Conservation (phyloP, 1,140 invertebrate genomes). For the Armadillidium nasatum region DNA sequence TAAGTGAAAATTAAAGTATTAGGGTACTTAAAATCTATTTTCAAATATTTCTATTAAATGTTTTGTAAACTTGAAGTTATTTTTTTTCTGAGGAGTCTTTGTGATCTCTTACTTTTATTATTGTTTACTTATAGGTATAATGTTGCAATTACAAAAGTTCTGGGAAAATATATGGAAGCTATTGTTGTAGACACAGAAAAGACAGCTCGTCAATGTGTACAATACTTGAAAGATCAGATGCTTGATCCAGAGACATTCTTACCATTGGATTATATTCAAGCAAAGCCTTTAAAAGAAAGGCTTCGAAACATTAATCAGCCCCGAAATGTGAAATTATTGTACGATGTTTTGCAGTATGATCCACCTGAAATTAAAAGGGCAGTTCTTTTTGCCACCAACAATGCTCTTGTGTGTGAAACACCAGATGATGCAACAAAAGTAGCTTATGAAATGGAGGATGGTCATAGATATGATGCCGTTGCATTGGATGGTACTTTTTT, state of each 20-base stretch:
- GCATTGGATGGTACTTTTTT: slow-evolving; percentile 98
- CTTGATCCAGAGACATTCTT: slow-evolving; percentile 97
- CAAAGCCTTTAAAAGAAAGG: slow-evolving; percentile 80
- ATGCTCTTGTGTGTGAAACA: slow-evolving; percentile 96
- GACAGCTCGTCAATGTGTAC: slow-evolving; percentile 93
- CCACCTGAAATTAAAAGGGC: slow-evolving; percentile 90
- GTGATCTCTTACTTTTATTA: background rate
- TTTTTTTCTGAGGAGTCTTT: too few relatives aligned
- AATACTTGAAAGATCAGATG: slow-evolving; percentile 97
- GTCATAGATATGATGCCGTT: slow-evolving; percentile 80
- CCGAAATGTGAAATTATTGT: slow-evolving; percentile 89
- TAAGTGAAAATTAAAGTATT: background rate
- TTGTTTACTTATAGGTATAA: slow-evolving; percentile 58
- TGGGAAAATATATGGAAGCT: slow-evolving; percentile 95
- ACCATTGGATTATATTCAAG: slow-evolving; percentile 93
- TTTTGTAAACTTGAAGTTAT: too few relatives aligned
- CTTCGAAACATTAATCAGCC: slow-evolving; percentile 87
- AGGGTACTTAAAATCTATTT: background rate
- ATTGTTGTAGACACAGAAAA: slow-evolving; percentile 99
- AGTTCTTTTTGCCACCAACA: slow-evolving; percentile 97
- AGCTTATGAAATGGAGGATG: slow-evolving; percentile 88
- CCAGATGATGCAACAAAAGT: slow-evolving; percentile 97
- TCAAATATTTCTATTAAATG: too few relatives aligned
- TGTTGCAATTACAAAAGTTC: slow-evolving; percentile 96
- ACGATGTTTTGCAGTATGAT: slow-evolving; percentile 95